A percentile compares a stretch with the other conserved stretches of the same genome.
These are phyloP conservation scores for Tauraco hartlaubi DNA, from an alignment of 2,797 vertebrate genomes.

Conservation along the genomic window DNA sequence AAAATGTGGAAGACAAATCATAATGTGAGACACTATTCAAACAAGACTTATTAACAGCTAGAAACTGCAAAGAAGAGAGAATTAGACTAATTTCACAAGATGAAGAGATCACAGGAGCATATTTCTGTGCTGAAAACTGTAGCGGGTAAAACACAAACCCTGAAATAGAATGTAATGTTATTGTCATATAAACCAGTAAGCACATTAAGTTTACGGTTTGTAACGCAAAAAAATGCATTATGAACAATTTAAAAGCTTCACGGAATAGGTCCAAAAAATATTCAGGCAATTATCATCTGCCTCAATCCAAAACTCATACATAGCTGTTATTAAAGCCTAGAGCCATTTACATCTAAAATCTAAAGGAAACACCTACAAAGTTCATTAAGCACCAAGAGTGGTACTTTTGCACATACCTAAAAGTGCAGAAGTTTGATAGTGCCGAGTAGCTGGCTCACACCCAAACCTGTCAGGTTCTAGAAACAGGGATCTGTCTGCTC, in stretches of 20 bases:
- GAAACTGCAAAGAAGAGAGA: slow-evolving; percentile 9
- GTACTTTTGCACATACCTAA: neutral
- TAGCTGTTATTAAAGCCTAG: neutral
- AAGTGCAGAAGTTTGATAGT: neutral
- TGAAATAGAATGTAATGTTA: slow-evolving; percentile 7
- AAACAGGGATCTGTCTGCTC: neutral
- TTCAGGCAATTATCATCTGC: neutral
- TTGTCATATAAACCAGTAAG: neutral
- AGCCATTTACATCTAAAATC: neutral
- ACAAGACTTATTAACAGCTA: neutral
- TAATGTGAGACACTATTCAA: neutral
- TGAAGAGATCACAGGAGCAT: neutral
- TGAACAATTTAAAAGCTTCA: neutral
- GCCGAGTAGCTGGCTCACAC: rapidly evolving
- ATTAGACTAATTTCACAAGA: slow-evolving; percentile 1
- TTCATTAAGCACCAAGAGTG: neutral
- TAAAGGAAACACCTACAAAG: neutral
- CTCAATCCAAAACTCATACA: neutral
- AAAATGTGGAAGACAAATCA: neutral
- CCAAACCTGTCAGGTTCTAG: neutral
- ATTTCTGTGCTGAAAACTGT: slow-evolving; percentile 14
- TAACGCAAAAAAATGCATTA: neutral
- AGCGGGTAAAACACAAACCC: neutral
- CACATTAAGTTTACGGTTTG: neutral
- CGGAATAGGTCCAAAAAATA: neutral